A percentile compares a stretch with the other conserved stretches of the same genome.
These are phyloP conservation scores for Ibidorhyncha struthersii DNA, from an alignment of 2,113 vertebrate genomes.

Conservation along the genomic window DNA sequence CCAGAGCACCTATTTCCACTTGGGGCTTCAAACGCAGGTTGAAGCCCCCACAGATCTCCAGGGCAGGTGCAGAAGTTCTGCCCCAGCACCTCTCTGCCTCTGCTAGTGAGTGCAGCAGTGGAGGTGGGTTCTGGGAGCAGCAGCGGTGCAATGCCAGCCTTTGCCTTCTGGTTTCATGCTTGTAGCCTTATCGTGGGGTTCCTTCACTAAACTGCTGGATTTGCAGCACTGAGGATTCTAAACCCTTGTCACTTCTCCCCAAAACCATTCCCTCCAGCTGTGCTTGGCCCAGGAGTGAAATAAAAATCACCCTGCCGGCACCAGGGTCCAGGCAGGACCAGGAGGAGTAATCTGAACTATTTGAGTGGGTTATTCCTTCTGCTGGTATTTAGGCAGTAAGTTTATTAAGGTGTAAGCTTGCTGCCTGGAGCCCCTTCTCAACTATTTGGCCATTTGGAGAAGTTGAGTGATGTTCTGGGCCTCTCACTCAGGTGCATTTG, in stretches of 20 bases:
- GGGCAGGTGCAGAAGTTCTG: background rate
- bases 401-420: background rate
- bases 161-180: background rate
- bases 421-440: background rate
- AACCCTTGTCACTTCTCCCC: background rate
- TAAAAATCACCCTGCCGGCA: background rate
- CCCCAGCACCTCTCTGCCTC: background rate
- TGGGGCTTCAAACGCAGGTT: background rate
- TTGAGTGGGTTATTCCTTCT: background rate
- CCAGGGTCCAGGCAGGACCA: background rate
- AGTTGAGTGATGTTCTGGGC: background rate
- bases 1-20: background rate
- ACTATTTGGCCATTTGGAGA: background rate
- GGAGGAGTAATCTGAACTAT: background rate
- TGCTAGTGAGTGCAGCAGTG: accelerated
- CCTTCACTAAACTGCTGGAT: background rate
- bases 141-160: background rate
- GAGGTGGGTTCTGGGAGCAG: background rate
- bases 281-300: background rate
- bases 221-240: background rate
- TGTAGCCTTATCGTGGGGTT: background rate
- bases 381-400: background rate
- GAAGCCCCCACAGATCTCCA: background rate
- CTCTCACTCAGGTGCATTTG: background rate
- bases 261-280: background rate